phyloP scores from a whole-genome alignment of 2,113 vertebrate species.

The Phylloscopus trochiloides region DNA sequence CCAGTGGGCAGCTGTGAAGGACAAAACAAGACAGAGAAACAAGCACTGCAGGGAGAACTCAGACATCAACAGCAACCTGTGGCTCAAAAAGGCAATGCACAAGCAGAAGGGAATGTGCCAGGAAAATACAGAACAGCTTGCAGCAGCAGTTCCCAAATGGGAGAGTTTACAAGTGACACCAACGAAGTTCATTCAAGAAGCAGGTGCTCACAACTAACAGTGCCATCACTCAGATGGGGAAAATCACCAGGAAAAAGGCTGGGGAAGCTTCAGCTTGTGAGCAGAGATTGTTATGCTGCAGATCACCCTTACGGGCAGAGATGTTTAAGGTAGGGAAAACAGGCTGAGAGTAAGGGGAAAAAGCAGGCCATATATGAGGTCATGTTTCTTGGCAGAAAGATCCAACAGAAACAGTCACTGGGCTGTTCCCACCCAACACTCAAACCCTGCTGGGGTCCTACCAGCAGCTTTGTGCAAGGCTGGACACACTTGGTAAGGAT shows the following conservation, averaged over 20 bases:
- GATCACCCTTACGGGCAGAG: neutral
- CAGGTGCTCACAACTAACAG: neutral
- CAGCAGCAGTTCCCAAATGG: neutral
- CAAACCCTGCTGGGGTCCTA: neutral
- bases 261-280: neutral
- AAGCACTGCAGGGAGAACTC: neutral
- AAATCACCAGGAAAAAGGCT: neutral
- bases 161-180: neutral
- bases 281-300: neutral
- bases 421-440: neutral
- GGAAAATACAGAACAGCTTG: neutral
- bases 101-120: neutral
- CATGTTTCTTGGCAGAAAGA: neutral
- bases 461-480: neutral
- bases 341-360: neutral
- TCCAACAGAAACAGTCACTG: neutral
- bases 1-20: conserved; percentile 79
- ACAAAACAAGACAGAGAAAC: neutral
- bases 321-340: neutral
- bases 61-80: neutral
- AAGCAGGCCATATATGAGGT: neutral
- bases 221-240: neutral
- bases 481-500: neutral
- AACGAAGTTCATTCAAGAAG: neutral
- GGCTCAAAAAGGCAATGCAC: neutral